Evolutionary conservation across 2,113 vertebrate species (phyloP).

Genomic region (Cyprinus carpio): DNA sequence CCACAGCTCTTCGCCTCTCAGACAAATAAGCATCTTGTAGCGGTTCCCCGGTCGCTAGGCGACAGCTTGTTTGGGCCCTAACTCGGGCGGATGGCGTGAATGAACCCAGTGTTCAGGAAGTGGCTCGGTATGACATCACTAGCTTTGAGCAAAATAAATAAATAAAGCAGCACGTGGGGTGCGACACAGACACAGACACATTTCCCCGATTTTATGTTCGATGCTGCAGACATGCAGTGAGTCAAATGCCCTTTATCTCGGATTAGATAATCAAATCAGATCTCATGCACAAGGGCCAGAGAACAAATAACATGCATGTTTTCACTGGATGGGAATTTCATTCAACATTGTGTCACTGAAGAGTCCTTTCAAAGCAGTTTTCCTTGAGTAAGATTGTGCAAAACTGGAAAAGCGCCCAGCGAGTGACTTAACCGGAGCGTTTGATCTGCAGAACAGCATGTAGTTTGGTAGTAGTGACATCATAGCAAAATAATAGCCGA

Average conservation of each 20-base stretch:
- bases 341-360: slow-evolving; percentile 51
- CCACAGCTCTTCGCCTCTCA: slow-evolving; percentile 41
- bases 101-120: slow-evolving; percentile 76
- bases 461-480: not conserved
- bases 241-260: slow-evolving; percentile 67
- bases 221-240: slow-evolving; percentile 65
- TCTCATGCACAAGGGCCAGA: slow-evolving; percentile 51
- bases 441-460: slow-evolving; percentile 13
- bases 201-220: not conserved
- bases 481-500: not conserved
- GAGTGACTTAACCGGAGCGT: slow-evolving; percentile 1
- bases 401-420: not conserved
- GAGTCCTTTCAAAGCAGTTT: not conserved
- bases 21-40: slow-evolving; percentile 62
- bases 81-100: slow-evolving; percentile 66
- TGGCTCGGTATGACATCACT: slow-evolving; percentile 73
- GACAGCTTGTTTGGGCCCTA: slow-evolving; percentile 68
- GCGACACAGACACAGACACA: slow-evolving; percentile 22
- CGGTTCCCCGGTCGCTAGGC: slow-evolving; percentile 64
- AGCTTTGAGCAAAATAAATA: slow-evolving; percentile 51
- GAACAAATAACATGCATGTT: slow-evolving; percentile 56
- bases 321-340: slow-evolving; percentile 64
- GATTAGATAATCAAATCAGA: slow-evolving; percentile 61
- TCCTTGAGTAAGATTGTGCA: not conserved
- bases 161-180: slow-evolving; percentile 61